Conservation (phyloP, 2,797 vertebrate genomes). For the Iguana delicatissima region DNA sequence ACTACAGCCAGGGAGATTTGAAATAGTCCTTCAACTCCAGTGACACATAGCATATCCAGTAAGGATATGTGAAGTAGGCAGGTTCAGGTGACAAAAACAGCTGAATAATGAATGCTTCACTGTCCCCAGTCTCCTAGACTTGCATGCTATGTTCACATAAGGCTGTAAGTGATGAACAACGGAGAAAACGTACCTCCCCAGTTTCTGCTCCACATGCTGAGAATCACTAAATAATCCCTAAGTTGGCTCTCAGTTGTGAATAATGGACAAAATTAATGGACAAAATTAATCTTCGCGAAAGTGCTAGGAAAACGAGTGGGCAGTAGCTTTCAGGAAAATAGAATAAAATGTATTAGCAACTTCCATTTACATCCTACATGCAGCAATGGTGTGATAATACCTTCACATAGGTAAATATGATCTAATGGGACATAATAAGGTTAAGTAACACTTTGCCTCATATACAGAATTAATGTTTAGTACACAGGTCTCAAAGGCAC, state of each 20-base stretch:
- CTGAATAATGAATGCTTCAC: neutral
- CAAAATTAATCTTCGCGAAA: neutral
- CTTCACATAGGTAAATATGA: neutral
- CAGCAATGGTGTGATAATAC: neutral
- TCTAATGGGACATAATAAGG: neutral
- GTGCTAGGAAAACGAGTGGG: neutral
- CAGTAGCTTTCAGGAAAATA: neutral
- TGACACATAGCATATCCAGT: neutral
- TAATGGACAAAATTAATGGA: neutral
- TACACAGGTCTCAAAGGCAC: neutral
- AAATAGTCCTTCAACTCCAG: neutral
- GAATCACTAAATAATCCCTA: neutral
- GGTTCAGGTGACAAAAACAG: neutral
- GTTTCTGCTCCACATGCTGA: neutral
- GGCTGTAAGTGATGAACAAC: neutral
- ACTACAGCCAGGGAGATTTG: neutral
- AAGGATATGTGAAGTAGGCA: neutral
- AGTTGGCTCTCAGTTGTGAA: neutral
- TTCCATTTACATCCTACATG: neutral
- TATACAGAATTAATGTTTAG: neutral
- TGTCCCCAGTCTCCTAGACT: neutral
- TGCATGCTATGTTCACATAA: neutral
- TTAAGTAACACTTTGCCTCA: neutral
- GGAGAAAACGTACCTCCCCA: neutral
- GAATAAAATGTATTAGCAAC: neutral